Base-by-base conservation (phyloP, 2,113 vertebrate genomes). In the Gracilinanus agilis region DNA sequence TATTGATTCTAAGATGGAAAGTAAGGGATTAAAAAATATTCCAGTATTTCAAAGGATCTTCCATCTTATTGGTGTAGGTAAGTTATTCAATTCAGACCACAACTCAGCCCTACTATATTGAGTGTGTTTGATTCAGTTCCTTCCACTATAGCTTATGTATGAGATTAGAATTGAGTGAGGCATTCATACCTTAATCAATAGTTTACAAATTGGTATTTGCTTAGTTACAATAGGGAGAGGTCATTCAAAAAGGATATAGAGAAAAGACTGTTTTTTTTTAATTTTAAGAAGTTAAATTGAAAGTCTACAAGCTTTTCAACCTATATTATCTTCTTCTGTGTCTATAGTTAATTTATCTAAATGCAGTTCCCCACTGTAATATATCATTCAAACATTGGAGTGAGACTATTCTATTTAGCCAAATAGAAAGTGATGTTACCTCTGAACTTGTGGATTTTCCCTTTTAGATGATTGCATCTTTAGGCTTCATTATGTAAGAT, bases 181-280 rank as follows among this genome's bases (percentile, higher is more conserved):
- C 27, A 61, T 25, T 58, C 27, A 29, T 12, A 61, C 10, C 27
- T 34, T 61, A 61, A 34, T 29, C 58, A 61, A 29, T 61, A 12
- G 9, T 29, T 61, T 61, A 29, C 10, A 61, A 61, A 61, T 61
- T 0, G 27, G 11, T 10, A 61, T 61, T 61, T 34, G 29, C 27
- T 61, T 29, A 27, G 0, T 58, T 11, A 61, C 10, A 61, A 12
- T 0, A 61, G 27, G 27, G 27, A 11, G 29, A 61, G 0, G 9
- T 12, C 29, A 61, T 61, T 61, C 0, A 61, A 61, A 61, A 29
- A 61, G 7, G 27, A 61, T 29, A 61, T 61, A 2, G 2, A 97
- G 96, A 97, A 98, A 96, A 94, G 96, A 97, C 98, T 49, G 49
- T 94, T 49, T 29, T 29, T 61, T 55, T 55, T 54, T 54, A 54